phyloP scores from a whole-genome alignment of 2,888 invertebrate species.

The Allygus modestus region DNA sequence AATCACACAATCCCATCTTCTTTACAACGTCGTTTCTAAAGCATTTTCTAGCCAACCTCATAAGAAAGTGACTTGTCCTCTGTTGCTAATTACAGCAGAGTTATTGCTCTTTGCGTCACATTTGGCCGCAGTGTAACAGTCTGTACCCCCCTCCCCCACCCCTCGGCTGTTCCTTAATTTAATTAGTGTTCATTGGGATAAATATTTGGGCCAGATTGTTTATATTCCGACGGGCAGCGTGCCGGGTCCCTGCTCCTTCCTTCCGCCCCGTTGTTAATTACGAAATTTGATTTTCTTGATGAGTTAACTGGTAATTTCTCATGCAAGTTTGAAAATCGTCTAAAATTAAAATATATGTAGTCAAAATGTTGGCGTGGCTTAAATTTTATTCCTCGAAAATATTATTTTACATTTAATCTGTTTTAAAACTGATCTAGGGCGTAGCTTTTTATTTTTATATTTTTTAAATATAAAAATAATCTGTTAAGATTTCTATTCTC shows the following conservation, averaged over 20 bases:
- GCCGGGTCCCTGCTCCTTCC: conserved; percentile 37
- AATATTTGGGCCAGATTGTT: conserved; percentile 55
- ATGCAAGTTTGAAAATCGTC: background rate
- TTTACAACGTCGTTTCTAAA: too few relatives aligned
- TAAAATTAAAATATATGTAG: background rate
- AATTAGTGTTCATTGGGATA: conserved; percentile 54
- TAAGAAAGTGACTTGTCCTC: too few relatives aligned
- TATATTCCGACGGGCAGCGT: conserved; percentile 7
- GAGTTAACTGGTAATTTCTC: conserved; percentile 28
- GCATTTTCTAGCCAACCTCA: too few relatives aligned
- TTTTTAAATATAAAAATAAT: too few relatives aligned
- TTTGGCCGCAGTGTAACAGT: background rate
- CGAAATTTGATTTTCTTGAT: conserved; percentile 55
- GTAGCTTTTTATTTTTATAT: too few relatives aligned
- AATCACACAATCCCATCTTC: too few relatives aligned
- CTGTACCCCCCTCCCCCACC: background rate
- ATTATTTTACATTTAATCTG: too few relatives aligned
- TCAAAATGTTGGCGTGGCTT: too few relatives aligned
- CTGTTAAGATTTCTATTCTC: too few relatives aligned
- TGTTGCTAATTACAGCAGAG: background rate
- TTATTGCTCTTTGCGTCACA: background rate
- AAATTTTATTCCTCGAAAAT: too few relatives aligned
- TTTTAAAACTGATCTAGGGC: too few relatives aligned
- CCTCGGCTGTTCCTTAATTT: conserved; percentile 42
- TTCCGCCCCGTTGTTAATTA: conserved; percentile 49